Evolutionary conservation across 2,797 vertebrate species (phyloP), one percentile per base, ranked within the genome.

Genomic region (Pantherophis alleghaniensis): DNA sequence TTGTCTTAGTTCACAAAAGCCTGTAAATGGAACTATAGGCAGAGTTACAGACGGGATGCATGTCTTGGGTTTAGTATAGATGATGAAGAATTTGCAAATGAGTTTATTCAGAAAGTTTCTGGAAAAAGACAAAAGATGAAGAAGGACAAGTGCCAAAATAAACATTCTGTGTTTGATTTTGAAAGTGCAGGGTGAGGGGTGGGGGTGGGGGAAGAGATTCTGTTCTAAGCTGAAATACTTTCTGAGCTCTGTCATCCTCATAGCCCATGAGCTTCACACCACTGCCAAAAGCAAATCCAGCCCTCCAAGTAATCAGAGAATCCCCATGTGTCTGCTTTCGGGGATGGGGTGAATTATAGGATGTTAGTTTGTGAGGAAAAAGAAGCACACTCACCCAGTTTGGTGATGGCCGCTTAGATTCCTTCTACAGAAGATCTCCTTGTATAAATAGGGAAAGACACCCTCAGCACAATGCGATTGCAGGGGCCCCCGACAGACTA

Each of bases 81-180:
- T 53, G 86, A 91, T 89, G 95, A 79, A 69, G 94, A 83, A 57
- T 94, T 92, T 87, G 0, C 1, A 0, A 0, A 90, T 95, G 11
- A 90, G 94, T 94, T 95, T 95, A 94, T 92, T 22, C 26, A 0
- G 16, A 94, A 93, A 94, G 90, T 86, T 79, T 95, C 92, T 91
- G 20, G 0, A 61, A 96, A 95, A 90, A 66, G 83, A 59, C 86
- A 89, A 93, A 79, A 88, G 74, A 88, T 42, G 12, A 63, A 90
- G 60, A 95, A 92, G 91, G 91, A 60, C 88, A 93, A 89, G 60
- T 5, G 96, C 96, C 96, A 96, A 95, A 95, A 93, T 94, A 96
- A 97, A 96, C 96, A 94, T 93, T 96, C 94, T 79, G 1, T 60
- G 0, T 96, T 96, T 96, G 93, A 94, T 97, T 96, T 97, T 89